phyloP scores from a whole-genome alignment of 2,797 vertebrate genomes.

The Aselliscus stoliczkanus region DNA sequence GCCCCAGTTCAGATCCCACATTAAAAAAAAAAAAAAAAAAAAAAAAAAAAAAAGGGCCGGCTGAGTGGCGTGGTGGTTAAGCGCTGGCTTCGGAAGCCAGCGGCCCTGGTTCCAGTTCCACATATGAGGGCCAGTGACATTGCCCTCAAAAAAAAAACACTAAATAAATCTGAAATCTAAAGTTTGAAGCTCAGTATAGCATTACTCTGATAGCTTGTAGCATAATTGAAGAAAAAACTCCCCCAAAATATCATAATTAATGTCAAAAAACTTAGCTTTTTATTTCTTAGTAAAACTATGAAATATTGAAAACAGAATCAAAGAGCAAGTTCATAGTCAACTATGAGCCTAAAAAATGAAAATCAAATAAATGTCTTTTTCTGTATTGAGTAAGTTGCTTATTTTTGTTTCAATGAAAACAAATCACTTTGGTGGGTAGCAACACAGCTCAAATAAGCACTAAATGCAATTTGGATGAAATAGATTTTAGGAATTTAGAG shows the following conservation, averaged over 20 bases:
- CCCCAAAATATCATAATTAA: background rate
- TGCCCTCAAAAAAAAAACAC: too few relatives aligned
- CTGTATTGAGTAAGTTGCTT: background rate
- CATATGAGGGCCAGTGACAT: too few relatives aligned
- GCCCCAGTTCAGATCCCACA: too few relatives aligned
- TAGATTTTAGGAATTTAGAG: background rate
- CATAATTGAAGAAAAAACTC: background rate
- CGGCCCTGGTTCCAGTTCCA: too few relatives aligned
- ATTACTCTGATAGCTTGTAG: background rate
- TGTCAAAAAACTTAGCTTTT: background rate
- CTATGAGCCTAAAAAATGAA: constrained; percentile 13
- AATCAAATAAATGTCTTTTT: background rate
- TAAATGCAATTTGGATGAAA: constrained; percentile 44
- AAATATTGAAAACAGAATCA: background rate
- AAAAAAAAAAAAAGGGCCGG: too few relatives aligned
- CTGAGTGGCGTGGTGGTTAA: too few relatives aligned
- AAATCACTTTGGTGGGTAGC: background rate
- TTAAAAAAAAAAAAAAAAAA: too few relatives aligned
- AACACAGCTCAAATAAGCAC: constrained; percentile 24
- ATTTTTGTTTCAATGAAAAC: constrained; percentile 48
- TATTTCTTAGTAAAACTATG: background rate
- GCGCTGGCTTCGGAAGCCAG: too few relatives aligned
- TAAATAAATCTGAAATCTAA: constrained; percentile 1
- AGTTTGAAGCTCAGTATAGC: background rate
- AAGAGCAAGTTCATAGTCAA: background rate